Base-by-base conservation (phyloP, 2,888 invertebrate species). In the Nymphalis polychloros region DNA sequence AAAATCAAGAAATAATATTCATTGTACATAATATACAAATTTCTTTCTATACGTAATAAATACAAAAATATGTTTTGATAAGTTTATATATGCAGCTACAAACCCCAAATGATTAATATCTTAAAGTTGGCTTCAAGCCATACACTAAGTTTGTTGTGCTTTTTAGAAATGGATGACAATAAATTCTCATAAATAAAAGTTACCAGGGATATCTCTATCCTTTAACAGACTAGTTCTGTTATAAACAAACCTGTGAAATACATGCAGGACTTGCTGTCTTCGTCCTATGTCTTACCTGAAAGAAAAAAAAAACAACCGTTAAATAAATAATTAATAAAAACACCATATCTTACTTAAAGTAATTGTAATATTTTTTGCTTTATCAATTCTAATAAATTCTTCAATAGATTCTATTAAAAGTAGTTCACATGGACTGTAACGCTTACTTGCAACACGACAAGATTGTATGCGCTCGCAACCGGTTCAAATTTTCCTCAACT, bases 101-200 rank as follows among this genome's bases (percentile, higher is more conserved):
- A 49, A 63, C 61, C 55, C 49, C 52, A 52, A 81, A 86, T 89
- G 89, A 89, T 89, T 84, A 84, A 89, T 88, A 81, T 79, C 71
- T 76, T 74, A 70, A 81, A 81, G 75, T 88, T 89, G 89, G 89
- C 88, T 73, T 72, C 35, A 69, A 76, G 88, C 89, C 89, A 88
- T 80, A 69, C 64, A 72, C 76, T 77, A 79, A 81, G 83, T 86
- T 86, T 85, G 84, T 84, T 82, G 71, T 63, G 50, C 41, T 66
- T 66, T 63, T 52, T n/a, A 41, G 59, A 63, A 47, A 55, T 47
- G 17, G 13, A 20, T 47, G 31, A 53, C 35, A 60, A 35, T 53
- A 31, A 48, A 57, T 41, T 60, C 27, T 49, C 53, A 49, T 55
- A 64, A 64, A 68, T 68, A 63, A 63, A 63, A 57, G 35, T 53